These are phyloP conservation scores for Peromyscus attwateri DNA, from an alignment of 2,797 vertebrate genomes.

Conservation along the genomic window DNA sequence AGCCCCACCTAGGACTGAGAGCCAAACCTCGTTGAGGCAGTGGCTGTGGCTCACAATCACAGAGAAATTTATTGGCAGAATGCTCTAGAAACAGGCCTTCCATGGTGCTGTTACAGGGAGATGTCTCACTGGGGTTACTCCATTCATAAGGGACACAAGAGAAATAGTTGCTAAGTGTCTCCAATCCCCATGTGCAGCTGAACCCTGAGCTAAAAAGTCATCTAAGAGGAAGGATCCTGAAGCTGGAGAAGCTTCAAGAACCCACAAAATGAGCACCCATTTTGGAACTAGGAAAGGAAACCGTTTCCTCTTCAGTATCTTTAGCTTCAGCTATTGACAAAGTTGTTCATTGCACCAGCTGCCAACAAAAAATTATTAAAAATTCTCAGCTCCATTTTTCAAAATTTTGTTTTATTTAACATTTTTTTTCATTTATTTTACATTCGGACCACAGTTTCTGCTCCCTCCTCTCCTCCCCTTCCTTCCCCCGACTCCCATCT, in stretches of 20 bases:
- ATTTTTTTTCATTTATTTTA: no score
- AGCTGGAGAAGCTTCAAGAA: background rate
- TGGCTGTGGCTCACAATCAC: background rate
- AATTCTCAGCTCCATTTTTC: background rate
- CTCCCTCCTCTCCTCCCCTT: no score
- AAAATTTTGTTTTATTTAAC: background rate
- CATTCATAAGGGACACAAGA: background rate
- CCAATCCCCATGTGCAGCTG: background rate
- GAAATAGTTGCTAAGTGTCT: background rate
- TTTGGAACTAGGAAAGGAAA: background rate
- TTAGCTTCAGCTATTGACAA: background rate
- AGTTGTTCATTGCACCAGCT: background rate
- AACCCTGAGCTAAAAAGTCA: background rate
- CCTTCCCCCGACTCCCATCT: no score
- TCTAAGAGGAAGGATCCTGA: background rate
- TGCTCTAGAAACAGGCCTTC: background rate
- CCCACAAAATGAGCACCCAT: background rate
- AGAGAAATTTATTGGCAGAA: constrained; percentile 18
- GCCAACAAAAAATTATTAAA: background rate
- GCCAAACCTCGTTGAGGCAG: background rate
- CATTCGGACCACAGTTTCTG: no score
- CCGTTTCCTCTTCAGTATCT: background rate
- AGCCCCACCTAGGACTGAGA: background rate
- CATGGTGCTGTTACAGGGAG: background rate
- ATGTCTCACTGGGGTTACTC: background rate